Evolutionary conservation across 2,888 invertebrate species (phyloP), one percentile per base, ranked within the genome.

Genomic region (Lordiphosa fenestrarum): DNA sequence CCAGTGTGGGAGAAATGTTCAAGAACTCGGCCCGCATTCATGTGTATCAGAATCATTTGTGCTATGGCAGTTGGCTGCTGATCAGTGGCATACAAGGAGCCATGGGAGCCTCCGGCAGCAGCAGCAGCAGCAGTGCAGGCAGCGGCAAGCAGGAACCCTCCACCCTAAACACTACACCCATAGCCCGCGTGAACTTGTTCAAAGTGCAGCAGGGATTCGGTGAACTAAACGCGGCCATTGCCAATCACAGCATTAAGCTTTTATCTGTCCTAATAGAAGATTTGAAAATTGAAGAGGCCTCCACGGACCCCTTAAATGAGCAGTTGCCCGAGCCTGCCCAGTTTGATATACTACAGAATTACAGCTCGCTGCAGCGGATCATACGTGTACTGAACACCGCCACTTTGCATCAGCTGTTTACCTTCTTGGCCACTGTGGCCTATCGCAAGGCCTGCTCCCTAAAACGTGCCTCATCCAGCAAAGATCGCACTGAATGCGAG

Each of bases 391-490:
- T 92, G 12, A 89, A 89, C 23, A 90, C 90, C 4, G 89, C 92
- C 6, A 90, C 91, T 6, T 80, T 92, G 40, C 90, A 91, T 67
- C 90, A 92, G 90, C 89, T 98, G n/a, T 90, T 98, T 47, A 96
- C 97, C 71, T 95, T 95, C 62, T 90, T 98, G 56, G 96, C 97
- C 19, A 95, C 96, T 4, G 95, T 97, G 36, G 95, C 96, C 72
- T 97, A 97, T 90, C 93, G 96, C 82, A 98, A 97, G 91, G 96
- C 96, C 0, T 96, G 95, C 66, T 94, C 95, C 54, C 89, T 96
- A 74, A 96, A 95, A 88, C 92, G 96, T 56, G 92, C 92, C 1
- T 94, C 94, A 10, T 30, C 30, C 87, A 94, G 95, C 80, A 95
- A 95, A 90, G 91, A 92, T 82, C 91, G 91, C 56, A 95, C 95